Base-by-base conservation (phyloP, 2,113 vertebrate species). In the Archocentrus centrarchus region DNA sequence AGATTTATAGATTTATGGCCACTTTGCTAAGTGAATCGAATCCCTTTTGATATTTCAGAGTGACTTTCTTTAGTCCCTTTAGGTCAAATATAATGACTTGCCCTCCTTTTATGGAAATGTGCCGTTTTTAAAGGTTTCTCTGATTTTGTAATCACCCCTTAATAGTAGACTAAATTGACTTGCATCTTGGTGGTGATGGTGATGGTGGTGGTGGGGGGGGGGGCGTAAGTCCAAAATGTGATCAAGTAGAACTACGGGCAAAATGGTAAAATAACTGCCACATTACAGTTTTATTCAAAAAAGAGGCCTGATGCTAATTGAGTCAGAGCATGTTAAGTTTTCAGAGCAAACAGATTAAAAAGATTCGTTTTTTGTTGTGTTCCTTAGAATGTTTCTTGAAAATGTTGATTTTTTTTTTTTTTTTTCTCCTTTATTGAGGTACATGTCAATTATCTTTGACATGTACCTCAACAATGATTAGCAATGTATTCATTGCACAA, bases 41-140 rank as follows among this genome's bases (percentile, higher is more conserved):
- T 53, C 41, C 80, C 82, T 85, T 90, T 77, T 90, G 88, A 83
- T 92, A 90, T 91, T 92, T 92, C 80, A 70, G 62, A 81, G 39
- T 57, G 39, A 75, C 80, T 91, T 75, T 83, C 37, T 86, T 79
- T 91, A 66, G 53, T 81, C 60, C 32, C 66, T 86, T 86, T 84
- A 83, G 89, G 92, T 93, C 86, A 91, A 81, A 92, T 84, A 83
- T 88, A 92, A 89, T 92, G 73, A 84, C 59, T 90, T 68, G 27
- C 61, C 63, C 22, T 87, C 58, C 70, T 82, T 89, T 85, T 63
- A 86, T 89, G 84, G 77, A 91, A 91, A 87, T 88, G 84, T 84
- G 82, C 82, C 58, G 59, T 86, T 90, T 80, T 88, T 27, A 87
- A 87, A 90, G 78, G 77, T 89, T 86, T 82, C 47, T 82, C 37